phyloP scores from a whole-genome alignment of 2,888 invertebrate species.

The Caenorhabditis angaria region DNA sequence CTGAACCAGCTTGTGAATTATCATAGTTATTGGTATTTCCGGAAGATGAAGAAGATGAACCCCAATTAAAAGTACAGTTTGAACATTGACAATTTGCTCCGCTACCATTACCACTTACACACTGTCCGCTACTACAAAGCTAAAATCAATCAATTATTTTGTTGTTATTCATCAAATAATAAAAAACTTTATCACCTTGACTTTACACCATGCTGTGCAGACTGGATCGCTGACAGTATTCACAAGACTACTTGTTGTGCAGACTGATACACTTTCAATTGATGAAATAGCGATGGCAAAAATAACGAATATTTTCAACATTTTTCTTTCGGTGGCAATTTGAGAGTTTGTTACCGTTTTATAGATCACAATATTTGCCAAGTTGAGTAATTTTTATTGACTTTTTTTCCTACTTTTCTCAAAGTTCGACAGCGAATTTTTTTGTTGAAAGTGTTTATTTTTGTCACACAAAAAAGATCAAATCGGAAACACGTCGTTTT shows the following conservation, averaged over 20 bases:
- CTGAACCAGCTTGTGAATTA: slow-evolving; percentile 6
- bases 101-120: slow-evolving; percentile 14
- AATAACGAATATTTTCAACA: not conserved
- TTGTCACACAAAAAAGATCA: not conserved
- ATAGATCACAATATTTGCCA: not conserved
- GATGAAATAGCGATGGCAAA: not conserved
- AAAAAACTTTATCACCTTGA: slow-evolving; percentile 20
- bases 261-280: slow-evolving; percentile 14
- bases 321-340: not conserved
- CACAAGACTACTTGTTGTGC: slow-evolving; percentile 25
- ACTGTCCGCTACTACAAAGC: slow-evolving; percentile 34
- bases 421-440: not conserved
- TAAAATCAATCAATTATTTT: slow-evolving; percentile 4
- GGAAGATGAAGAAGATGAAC: slow-evolving; percentile 25
- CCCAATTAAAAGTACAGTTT: slow-evolving; percentile 23
- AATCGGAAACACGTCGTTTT: not conserved
- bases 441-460: not conserved
- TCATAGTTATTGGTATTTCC: slow-evolving; percentile 20
- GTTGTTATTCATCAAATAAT: not conserved
- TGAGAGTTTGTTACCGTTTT: not conserved
- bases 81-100: slow-evolving; percentile 30
- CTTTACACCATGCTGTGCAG: slow-evolving; percentile 43
- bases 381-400: not conserved
- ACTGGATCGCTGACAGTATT: slow-evolving; percentile 34
- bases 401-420: no score